Percentiles rank a stretch among this genome's conserved stretches.
These are phyloP conservation scores for Abscondita cerata DNA, from an alignment of 2,888 invertebrate genomes.

Conservation along the genomic window DNA sequence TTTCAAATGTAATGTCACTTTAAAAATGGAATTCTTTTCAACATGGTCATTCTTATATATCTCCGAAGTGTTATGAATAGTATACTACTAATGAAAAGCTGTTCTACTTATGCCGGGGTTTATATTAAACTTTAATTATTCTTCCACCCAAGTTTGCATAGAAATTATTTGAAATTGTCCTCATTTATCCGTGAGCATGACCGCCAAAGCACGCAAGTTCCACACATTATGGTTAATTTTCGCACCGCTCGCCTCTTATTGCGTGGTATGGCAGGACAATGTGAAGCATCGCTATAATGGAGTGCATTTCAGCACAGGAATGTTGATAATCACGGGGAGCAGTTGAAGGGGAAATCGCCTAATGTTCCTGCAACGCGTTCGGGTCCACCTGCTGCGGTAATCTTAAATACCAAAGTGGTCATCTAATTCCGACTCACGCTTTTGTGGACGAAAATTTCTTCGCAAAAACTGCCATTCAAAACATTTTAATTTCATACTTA, in stretches of 20 bases:
- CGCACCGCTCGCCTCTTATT: conserved; percentile 30
- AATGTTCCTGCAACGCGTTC: conserved; percentile 30
- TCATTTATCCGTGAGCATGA: conserved; percentile 41
- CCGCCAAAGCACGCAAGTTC: conserved; percentile 46
- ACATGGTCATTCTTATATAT: too few relatives aligned
- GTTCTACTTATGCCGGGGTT: background rate
- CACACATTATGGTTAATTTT: conserved; percentile 47
- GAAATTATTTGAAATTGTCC: conserved; percentile 45
- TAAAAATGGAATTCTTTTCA: too few relatives aligned
- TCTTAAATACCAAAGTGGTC: conserved; percentile 49
- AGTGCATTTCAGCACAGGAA: conserved; percentile 54
- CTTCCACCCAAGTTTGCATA: conserved; percentile 12
- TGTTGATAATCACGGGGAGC: conserved; percentile 53
- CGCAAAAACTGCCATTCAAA: too few relatives aligned
- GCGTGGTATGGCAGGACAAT: conserved; percentile 45
- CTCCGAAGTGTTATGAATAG: too few relatives aligned
- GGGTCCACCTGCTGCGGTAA: conserved; percentile 46
- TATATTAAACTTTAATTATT: conserved; percentile 27
- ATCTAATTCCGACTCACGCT: conserved; percentile 42
- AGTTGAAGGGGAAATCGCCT: conserved; percentile 23
- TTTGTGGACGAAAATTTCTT: too few relatives aligned
- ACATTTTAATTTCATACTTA: too few relatives aligned
- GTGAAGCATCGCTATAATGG: conserved; percentile 50
- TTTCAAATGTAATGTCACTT: too few relatives aligned
- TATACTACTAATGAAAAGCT: background rate